Conservation (phyloP, 1,140 invertebrate genomes). For the Bombus fervidus region DNA sequence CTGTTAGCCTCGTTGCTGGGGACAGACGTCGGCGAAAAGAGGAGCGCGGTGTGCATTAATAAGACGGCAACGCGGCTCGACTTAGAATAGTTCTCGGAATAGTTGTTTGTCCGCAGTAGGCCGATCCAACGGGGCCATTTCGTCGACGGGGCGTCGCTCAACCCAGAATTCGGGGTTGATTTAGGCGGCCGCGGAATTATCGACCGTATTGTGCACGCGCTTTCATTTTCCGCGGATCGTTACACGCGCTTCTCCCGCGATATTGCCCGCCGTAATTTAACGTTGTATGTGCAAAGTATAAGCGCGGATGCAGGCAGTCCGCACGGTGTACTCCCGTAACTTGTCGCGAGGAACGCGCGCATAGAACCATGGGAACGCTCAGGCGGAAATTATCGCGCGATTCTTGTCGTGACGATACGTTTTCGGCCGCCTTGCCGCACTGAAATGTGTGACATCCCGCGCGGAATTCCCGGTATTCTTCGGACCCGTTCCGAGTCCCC, state of each 20-base stretch:
- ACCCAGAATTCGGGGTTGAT: conserved; percentile 53
- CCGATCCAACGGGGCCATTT: conserved; percentile 61
- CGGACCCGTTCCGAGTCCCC: not conserved
- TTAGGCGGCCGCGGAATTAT: conserved; percentile 30
- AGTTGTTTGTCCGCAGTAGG: conserved; percentile 72
- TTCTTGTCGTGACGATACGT: conserved; percentile 4
- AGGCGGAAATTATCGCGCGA: conserved; percentile 49
- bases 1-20: conserved; percentile 71
- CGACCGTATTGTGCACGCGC: conserved; percentile 30
- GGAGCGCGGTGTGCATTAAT: conserved; percentile 71
- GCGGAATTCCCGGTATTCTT: conserved; percentile 22
- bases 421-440: not conserved
- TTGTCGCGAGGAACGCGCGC: not conserved
- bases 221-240: conserved; percentile 18
- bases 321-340: not conserved
- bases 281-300: not conserved
- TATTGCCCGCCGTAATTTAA: conserved; percentile 15
- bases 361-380: not conserved
- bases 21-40: conserved; percentile 55
- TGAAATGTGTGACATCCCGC: conserved; percentile 4
- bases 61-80: conserved; percentile 73
- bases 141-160: conserved; percentile 19
- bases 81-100: conserved; percentile 77
- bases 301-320: not conserved
- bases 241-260: not conserved